Evolutionary conservation across 2,113 vertebrate genomes (phyloP).

Genomic region (Solea senegalensis): DNA sequence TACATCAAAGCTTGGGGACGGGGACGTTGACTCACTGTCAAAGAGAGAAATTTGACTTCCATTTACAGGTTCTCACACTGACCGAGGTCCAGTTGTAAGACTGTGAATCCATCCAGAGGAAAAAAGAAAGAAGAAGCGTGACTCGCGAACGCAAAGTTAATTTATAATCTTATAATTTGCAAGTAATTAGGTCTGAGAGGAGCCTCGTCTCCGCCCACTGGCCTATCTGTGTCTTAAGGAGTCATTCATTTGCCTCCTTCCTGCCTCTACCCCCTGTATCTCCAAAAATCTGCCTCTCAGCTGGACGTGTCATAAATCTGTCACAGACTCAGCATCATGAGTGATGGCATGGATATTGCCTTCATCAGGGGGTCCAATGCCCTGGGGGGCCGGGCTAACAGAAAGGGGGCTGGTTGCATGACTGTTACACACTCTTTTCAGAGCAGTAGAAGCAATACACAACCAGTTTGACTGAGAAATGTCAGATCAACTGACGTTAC

Average conservation of each 20-base stretch:
- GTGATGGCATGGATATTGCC: slow-evolving; percentile 74
- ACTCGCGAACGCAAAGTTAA: not conserved
- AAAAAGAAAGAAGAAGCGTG: not conserved
- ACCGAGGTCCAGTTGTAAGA: not conserved
- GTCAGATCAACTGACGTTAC: too few relatives aligned
- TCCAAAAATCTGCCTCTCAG: slow-evolving; percentile 73
- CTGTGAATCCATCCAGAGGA: not conserved
- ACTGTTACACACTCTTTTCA: not conserved
- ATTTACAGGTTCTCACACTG: not conserved
- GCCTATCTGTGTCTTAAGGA: slow-evolving; percentile 41
- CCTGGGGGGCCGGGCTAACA: slow-evolving; percentile 29
- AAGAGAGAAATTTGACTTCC: not conserved
- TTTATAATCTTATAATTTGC: slow-evolving; percentile 52
- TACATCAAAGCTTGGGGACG: slow-evolving; percentile 50
- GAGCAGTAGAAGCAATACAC: too few relatives aligned
- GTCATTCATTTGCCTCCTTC: slow-evolving; percentile 40
- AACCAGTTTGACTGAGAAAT: too few relatives aligned
- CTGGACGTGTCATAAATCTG: slow-evolving; percentile 81
- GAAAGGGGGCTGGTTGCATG: not conserved
- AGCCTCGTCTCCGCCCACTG: slow-evolving; percentile 25
- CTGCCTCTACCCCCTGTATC: slow-evolving; percentile 56
- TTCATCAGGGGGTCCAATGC: slow-evolving; percentile 63
- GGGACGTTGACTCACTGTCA: not conserved
- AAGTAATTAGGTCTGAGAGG: slow-evolving; percentile 46
- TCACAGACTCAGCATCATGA: slow-evolving; percentile 64